A percentile compares a stretch with the other conserved stretches of the same genome.
Evolutionary conservation across 2,113 vertebrate species (phyloP).

Genomic region (Tyrannus savana): DNA sequence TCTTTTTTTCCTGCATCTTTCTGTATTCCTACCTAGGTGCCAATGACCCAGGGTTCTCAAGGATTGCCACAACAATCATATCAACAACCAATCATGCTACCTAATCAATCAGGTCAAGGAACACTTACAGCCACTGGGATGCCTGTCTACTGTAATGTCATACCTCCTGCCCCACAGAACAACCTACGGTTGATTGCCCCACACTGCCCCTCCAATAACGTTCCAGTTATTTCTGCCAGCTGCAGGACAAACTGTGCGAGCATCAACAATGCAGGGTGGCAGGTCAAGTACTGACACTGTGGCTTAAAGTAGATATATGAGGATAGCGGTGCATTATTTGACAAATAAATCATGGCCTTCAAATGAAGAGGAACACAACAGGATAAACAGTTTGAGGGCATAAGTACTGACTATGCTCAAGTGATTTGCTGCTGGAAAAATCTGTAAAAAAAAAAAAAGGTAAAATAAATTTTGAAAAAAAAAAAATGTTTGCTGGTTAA

Average conservation of each 20-base stretch:
- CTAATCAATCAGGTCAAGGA: slow-evolving; percentile 83
- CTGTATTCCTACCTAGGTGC: slow-evolving; percentile 66
- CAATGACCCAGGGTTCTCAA: slow-evolving; percentile 86
- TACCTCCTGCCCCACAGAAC: slow-evolving; percentile 84
- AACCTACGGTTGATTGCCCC: slow-evolving; percentile 77
- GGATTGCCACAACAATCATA: slow-evolving; percentile 84
- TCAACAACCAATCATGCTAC: slow-evolving; percentile 86
- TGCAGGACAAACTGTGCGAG: slow-evolving; percentile 87
- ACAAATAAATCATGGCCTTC: slow-evolving; percentile 67
- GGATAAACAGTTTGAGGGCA: slow-evolving; percentile 42
- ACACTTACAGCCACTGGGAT: slow-evolving; percentile 80
- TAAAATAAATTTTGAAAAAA: slow-evolving; percentile 16
- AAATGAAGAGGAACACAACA: slow-evolving; percentile 51
- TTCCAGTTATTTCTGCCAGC: slow-evolving; percentile 78
- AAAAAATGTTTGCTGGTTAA: slow-evolving; percentile 81
- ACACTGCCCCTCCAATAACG: slow-evolving; percentile 80
- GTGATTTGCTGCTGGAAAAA: slow-evolving; percentile 76
- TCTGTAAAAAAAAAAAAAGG: slow-evolving; percentile 69
- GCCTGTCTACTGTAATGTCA: slow-evolving; percentile 89
- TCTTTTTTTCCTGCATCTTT: not conserved
- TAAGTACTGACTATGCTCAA: slow-evolving; percentile 50
- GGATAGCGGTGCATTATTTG: slow-evolving; percentile 39
- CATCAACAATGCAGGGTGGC: slow-evolving; percentile 84
- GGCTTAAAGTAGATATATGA: not conserved
- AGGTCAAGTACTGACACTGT: slow-evolving; percentile 84